These are phyloP conservation scores for Ophion ellenae DNA, from an alignment of 2,888 invertebrate species.

Conservation along the genomic window DNA sequence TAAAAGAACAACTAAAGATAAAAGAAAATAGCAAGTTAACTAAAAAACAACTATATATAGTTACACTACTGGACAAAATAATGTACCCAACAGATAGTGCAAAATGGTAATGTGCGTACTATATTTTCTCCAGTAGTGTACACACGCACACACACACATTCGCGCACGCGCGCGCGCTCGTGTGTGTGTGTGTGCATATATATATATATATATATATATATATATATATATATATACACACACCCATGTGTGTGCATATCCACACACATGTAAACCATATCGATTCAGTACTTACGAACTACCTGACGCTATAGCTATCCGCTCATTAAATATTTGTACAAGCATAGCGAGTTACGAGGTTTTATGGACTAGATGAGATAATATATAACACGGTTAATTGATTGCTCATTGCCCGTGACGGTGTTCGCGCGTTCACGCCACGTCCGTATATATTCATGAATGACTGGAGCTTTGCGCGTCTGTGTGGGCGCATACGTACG, in stretches of 20 bases:
- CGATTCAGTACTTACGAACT: neutral
- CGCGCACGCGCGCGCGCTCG: too few species aligned
- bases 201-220: too few species aligned
- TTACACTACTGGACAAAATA: too few species aligned
- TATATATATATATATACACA: too few species aligned
- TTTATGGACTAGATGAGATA: constrained; percentile 49
- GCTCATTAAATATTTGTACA: neutral
- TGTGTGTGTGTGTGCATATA: too few species aligned
- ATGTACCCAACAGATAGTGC: too few species aligned
- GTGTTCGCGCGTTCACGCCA: constrained; percentile 4
- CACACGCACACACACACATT: too few species aligned
- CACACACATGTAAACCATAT: neutral
- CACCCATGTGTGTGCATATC: neutral
- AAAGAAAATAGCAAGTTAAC: too few species aligned
- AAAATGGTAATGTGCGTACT: neutral
- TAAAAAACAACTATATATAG: too few species aligned
- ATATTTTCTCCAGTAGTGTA: too few species aligned
- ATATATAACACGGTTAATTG: constrained; percentile 62
- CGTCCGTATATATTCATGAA: neutral
- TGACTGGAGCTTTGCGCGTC: constrained; percentile 16
- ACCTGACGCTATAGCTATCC: neutral
- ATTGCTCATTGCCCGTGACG: constrained; percentile 60
- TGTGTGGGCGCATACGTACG: neutral
- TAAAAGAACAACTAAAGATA: too few species aligned
- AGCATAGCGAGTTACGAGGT: constrained; percentile 14